Evolutionary conservation across 64 coral and sea anemone species (phyloP).

Genomic region (Montipora sp.): DNA sequence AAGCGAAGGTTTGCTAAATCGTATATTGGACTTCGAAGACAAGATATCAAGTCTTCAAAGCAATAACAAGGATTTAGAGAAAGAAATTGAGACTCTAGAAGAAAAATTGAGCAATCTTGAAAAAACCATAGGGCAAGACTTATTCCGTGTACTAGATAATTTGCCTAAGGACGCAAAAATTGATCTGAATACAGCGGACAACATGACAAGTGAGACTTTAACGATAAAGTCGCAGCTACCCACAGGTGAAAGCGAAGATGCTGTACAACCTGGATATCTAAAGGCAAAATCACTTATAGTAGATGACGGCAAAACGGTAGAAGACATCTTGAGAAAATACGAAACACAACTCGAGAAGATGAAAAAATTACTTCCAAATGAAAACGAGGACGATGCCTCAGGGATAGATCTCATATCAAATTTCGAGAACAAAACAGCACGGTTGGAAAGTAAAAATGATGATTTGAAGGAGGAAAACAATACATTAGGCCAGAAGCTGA

Average conservation of each 20-base stretch:
- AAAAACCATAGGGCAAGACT: neutral
- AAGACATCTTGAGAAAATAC: slow-evolving; percentile 22
- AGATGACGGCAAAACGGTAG: neutral
- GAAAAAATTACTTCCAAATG: neutral
- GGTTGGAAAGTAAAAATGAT: neutral
- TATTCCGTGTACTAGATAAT: neutral
- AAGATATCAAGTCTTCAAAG: neutral
- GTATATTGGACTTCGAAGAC: slow-evolving; percentile 2
- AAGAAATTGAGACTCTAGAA: neutral
- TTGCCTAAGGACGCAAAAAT: neutral
- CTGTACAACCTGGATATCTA: no score
- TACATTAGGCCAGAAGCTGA: neutral
- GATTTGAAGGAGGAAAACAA: slow-evolving; percentile 9
- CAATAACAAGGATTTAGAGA: neutral
- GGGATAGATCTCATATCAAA: neutral
- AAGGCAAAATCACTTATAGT: no score
- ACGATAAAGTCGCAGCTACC: neutral
- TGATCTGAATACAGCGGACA: neutral
- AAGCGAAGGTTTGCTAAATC: neutral
- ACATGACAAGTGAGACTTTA: neutral
- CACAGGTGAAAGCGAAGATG: neutral
- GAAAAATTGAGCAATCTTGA: neutral
- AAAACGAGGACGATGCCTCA: neutral
- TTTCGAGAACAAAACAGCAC: neutral
- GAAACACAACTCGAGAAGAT: slow-evolving; percentile 21